Evolutionary conservation across 1,140 invertebrate genomes (phyloP).

Genomic region (Drosophila seguyi): DNA sequence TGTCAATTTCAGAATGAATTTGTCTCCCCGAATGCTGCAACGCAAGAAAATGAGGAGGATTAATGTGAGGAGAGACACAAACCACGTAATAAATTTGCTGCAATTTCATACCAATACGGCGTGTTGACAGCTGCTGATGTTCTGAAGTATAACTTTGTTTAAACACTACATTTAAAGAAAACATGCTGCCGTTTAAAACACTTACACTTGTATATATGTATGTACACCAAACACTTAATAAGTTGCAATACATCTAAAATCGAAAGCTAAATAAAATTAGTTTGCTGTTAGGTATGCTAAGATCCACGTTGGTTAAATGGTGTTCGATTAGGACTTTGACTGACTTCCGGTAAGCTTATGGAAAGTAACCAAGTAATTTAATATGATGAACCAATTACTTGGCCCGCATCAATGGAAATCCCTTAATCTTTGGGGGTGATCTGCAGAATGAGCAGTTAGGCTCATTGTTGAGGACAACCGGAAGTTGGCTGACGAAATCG

Average conservation of each 20-base stretch:
- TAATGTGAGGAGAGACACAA: constrained; percentile 15
- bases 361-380: no score
- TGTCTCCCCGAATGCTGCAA: constrained; percentile 94
- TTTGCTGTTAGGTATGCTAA: no score
- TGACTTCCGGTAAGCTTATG: no score
- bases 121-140: constrained; percentile 1
- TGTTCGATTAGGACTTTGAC: no score
- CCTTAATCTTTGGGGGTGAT: constrained; percentile 96
- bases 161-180: no score
- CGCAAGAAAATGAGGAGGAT: constrained; percentile 88
- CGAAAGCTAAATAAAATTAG: no score
- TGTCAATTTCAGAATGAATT: constrained; percentile 92
- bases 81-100: constrained; percentile 33
- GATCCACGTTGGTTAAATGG: no score
- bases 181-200: no score
- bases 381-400: no score
- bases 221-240: no score
- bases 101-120: constrained; percentile 45
- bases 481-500: constrained; percentile 97
- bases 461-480: constrained; percentile 97
- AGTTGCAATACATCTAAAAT: no score
- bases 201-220: no score
- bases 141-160: neutral
- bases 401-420: constrained; percentile 92
- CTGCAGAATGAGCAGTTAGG: constrained; percentile 97